A percentile compares a stretch with the other conserved stretches of the same genome.
Conservation (phyloP, 2,797 vertebrate genomes). For the Novumbra hubbsi region DNA sequence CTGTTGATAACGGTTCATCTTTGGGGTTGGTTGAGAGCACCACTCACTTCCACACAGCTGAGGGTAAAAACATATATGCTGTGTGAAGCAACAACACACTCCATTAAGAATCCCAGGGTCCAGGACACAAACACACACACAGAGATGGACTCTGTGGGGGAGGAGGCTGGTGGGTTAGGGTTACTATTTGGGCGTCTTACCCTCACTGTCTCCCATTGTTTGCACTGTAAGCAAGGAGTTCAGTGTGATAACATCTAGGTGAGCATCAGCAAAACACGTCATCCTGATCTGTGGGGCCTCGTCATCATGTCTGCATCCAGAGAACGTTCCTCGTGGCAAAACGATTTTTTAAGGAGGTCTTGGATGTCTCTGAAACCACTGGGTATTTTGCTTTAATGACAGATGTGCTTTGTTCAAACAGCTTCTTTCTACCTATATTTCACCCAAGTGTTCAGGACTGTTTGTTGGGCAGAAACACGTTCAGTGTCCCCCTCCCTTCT, state of each 20-base stretch:
- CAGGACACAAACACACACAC: slow-evolving; percentile 40
- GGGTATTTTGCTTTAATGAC: not conserved
- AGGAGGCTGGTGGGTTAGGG: slow-evolving; percentile 17
- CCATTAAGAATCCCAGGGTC: slow-evolving; percentile 58
- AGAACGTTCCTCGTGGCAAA: not conserved
- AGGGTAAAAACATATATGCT: slow-evolving; percentile 58
- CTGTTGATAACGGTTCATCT: slow-evolving; percentile 25
- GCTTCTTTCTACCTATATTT: not conserved
- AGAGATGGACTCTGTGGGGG: slow-evolving; percentile 21
- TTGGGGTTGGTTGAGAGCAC: slow-evolving; percentile 33
- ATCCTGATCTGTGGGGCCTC: not conserved
- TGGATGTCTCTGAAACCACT: no score
- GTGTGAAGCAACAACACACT: slow-evolving; percentile 62
- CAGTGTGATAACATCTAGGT: slow-evolving; percentile 73
- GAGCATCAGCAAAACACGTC: slow-evolving; percentile 65
- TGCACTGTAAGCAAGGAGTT: slow-evolving; percentile 76
- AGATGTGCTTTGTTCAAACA: not conserved
- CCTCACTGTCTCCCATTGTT: slow-evolving; percentile 65
- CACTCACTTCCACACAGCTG: slow-evolving; percentile 28
- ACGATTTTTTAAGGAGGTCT: not conserved
- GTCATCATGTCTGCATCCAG: not conserved
- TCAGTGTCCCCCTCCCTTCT: not conserved
- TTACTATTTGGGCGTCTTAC: slow-evolving; percentile 58
- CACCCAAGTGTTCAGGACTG: not conserved
- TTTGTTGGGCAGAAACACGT: not conserved